These are phyloP conservation scores for Formica exsecta DNA, from an alignment of 1,140 invertebrate species.

Conservation along the genomic window DNA sequence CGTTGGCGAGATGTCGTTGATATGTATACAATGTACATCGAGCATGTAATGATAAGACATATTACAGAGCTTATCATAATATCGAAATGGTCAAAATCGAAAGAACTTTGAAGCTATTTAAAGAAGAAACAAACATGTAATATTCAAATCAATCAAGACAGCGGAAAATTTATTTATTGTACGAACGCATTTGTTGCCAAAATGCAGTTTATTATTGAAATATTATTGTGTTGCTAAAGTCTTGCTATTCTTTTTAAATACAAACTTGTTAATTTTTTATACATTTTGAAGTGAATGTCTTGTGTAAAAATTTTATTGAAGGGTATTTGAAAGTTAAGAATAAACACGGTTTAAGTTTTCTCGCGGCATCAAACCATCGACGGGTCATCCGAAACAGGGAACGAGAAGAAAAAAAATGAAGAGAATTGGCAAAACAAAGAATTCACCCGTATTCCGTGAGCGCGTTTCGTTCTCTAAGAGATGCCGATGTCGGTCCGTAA, in stretches of 20 bases:
- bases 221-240: background rate
- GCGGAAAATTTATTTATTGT: background rate
- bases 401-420: slow-evolving; percentile 16
- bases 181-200: background rate
- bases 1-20: slow-evolving; percentile 2
- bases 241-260: background rate
- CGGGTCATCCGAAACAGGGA: slow-evolving; percentile 28
- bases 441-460: slow-evolving; percentile 28
- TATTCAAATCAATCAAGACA: background rate
- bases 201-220: background rate
- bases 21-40: background rate
- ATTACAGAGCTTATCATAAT: background rate
- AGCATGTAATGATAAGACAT: slow-evolving; percentile 42
- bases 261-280: background rate
- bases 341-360: background rate
- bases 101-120: background rate
- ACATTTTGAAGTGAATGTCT: background rate
- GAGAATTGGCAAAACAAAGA: slow-evolving; percentile 54
- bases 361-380: slow-evolving; percentile 24
- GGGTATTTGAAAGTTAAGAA: background rate
- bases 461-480: slow-evolving; percentile 37
- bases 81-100: background rate
- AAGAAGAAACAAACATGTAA: background rate
- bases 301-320: background rate
- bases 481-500: slow-evolving; percentile 48